Conservation (phyloP, 2,113 vertebrate genomes). For the Struthio camelus region DNA sequence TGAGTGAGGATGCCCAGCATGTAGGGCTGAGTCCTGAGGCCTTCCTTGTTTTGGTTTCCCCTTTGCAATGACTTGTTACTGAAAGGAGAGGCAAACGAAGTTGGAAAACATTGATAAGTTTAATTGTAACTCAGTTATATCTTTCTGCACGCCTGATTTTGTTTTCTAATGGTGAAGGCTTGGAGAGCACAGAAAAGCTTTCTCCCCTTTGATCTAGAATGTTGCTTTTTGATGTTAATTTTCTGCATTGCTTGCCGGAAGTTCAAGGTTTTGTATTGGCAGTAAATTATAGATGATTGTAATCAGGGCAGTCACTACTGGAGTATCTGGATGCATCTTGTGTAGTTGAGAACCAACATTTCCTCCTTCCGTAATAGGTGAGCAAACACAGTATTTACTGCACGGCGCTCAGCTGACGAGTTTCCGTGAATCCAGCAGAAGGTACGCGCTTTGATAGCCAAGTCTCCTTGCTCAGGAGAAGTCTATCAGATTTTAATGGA, state of each 20-base stretch:
- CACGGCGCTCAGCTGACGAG: background rate
- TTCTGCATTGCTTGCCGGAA: conserved; percentile 3
- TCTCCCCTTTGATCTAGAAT: background rate
- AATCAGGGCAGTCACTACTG: background rate
- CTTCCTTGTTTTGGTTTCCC: background rate
- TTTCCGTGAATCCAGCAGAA: background rate
- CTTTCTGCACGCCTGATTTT: background rate
- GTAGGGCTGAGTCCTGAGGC: background rate
- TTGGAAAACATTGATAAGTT: conserved; percentile 5
- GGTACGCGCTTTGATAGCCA: background rate
- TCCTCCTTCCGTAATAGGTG: background rate
- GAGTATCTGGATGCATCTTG: background rate
- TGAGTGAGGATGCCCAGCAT: background rate
- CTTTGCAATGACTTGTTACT: background rate
- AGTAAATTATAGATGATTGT: background rate
- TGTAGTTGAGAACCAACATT: background rate
- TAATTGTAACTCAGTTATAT: background rate
- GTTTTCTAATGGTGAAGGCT: background rate
- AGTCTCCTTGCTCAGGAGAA: background rate
- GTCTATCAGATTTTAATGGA: background rate
- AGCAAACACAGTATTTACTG: background rate
- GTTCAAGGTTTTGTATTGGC: background rate
- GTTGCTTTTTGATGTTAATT: background rate
- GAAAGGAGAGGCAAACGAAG: conserved; percentile 2
- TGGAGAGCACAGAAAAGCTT: background rate